These are phyloP conservation scores for Pocillopora grandis DNA, from an alignment of 92 coral and sea anemone species.

Conservation along the genomic window DNA sequence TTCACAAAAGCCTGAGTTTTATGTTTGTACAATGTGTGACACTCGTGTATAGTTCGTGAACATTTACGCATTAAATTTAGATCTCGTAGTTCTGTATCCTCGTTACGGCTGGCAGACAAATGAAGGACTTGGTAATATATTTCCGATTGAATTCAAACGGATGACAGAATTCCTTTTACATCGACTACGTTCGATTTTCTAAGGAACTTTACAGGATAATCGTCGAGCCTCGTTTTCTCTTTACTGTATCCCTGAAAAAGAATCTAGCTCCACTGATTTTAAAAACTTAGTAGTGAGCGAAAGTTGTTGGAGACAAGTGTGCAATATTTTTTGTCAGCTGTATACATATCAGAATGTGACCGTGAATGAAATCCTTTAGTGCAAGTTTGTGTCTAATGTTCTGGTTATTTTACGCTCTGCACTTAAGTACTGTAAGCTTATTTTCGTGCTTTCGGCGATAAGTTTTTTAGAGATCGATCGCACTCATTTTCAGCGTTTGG, in stretches of 20 bases:
- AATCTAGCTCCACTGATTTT: neutral
- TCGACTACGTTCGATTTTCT: neutral
- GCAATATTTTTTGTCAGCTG: slow-evolving; percentile 1
- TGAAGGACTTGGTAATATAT: no score
- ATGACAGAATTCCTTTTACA: neutral
- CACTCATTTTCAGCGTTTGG: neutral
- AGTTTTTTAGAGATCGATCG: neutral
- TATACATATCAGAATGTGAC: neutral
- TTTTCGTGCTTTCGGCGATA: neutral
- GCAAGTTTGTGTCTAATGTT: neutral
- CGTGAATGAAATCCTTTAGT: slow-evolving; percentile 22
- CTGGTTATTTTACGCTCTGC: neutral
- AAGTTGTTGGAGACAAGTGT: slow-evolving; percentile 1
- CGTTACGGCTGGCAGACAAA: no score
- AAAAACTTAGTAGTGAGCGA: neutral
- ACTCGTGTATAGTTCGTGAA: no score
- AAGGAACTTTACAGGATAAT: neutral
- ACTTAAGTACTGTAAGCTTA: no score
- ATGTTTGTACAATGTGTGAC: neutral
- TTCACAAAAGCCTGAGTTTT: neutral
- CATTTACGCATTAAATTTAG: no score
- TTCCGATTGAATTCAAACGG: neutral
- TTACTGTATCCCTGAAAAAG: neutral
- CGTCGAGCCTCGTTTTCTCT: neutral
- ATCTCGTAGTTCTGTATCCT: no score